Conservation (phyloP, 2,113 vertebrate species). For the Etheostoma spectabile region DNA sequence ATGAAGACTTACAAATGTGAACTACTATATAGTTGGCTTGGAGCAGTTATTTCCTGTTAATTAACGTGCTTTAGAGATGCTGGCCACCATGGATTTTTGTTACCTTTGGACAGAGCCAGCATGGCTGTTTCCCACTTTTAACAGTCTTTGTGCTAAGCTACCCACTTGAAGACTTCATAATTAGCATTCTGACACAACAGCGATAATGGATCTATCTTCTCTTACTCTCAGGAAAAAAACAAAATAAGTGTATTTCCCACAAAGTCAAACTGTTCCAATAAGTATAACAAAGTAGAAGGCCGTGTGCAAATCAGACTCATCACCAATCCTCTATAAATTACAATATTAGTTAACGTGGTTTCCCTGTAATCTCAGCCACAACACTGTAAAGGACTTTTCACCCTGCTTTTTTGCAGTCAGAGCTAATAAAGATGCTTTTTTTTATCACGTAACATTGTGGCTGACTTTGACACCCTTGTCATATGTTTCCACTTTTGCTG, state of each 20-base stretch:
- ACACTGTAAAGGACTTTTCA: background rate
- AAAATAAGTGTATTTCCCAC: background rate
- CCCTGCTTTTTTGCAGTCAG: slow-evolving; percentile 34
- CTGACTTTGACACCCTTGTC: slow-evolving; percentile 86
- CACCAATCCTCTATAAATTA: background rate
- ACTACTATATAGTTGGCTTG: too few species aligned
- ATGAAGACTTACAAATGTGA: too few species aligned
- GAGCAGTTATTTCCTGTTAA: background rate
- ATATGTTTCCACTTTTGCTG: slow-evolving; percentile 95
- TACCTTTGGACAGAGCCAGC: background rate
- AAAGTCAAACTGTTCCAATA: background rate
- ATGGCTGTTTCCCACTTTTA: background rate
- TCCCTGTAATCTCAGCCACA: background rate
- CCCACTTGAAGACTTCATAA: background rate
- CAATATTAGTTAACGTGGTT: background rate
- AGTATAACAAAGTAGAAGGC: background rate
- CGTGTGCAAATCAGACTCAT: background rate
- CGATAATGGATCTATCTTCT: too few species aligned
- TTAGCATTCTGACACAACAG: background rate
- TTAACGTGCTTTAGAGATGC: background rate
- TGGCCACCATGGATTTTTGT: background rate
- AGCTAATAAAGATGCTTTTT: slow-evolving; percentile 73
- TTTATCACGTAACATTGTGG: slow-evolving; percentile 83
- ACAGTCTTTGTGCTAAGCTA: background rate
- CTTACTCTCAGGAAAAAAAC: background rate